Base-by-base conservation (phyloP, 2,888 invertebrate genomes). In the Cabera pusaria region DNA sequence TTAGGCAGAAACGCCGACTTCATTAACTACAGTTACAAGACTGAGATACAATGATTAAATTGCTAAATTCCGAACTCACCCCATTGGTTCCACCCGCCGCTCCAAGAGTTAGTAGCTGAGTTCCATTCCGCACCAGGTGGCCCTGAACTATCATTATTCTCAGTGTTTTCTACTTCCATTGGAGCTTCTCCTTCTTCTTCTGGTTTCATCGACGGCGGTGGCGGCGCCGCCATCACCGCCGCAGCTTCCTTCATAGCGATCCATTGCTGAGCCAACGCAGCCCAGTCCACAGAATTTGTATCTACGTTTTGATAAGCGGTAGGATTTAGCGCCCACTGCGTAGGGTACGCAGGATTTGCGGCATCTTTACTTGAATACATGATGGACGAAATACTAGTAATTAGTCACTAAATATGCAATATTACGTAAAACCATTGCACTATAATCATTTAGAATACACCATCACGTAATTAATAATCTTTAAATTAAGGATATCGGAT, bases 231-330 rank as follows among this genome's bases (percentile, higher is more conserved):
- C 18, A 92, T 90, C 18, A 91, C 90, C 18, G 88, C 88, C 22
- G 89, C 81, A 4, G 94, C 92, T 66, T 96, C 95, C 71, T 97
- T 96, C 97, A 97, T 97, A 73, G 96, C 96, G 57, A 98, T 98
- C 98, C 98, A 98, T 91, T 98, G 98, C 72, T 98, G 97, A 11
- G 98, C 98, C 64, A 98, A 89, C 14, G 96, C 94, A 5, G 98
- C 98, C 98, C 98, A 98, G 79, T 98, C 98, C 42, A 98, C 98
- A 83, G 95, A 92, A 72, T 95, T 96, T 63, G 93, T 93, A 57
- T 94, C 93, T 77, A 96, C 91, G 79, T 95, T 94, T 85, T 95
- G 95, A 78, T 95, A 96, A 28, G 94, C 92, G 33, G 93, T 91
- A 43, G 95, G 96, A 84, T 96, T 95, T 45, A 96, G 81, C 29